phyloP scores from a whole-genome alignment of 1,140 invertebrate genomes.

The Conus ventricosus region DNA sequence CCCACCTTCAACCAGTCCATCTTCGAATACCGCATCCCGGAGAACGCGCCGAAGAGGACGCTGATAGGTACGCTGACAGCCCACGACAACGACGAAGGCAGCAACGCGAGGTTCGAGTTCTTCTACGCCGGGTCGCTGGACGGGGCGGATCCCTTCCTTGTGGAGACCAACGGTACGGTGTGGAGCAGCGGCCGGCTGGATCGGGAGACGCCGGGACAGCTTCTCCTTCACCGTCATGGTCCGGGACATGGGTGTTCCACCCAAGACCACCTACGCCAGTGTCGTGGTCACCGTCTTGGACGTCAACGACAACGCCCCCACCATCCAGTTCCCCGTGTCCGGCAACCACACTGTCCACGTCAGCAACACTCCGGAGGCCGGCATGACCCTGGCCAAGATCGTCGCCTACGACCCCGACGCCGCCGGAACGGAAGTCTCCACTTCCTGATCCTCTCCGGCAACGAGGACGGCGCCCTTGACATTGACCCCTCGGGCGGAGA shows the following conservation, averaged over 20 bases:
- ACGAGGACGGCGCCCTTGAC: constrained; percentile 86
- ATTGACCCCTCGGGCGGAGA: constrained; percentile 89
- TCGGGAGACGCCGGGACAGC: constrained; percentile 85
- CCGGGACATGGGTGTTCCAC: constrained; percentile 73
- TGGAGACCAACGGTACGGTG: constrained; percentile 87
- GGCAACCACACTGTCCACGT: constrained; percentile 87
- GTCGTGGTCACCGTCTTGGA: constrained; percentile 59
- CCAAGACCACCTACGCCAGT: constrained; percentile 48
- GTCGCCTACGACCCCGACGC: constrained; percentile 64
- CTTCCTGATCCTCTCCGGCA: constrained; percentile 89
- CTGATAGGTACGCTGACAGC: constrained; percentile 51
- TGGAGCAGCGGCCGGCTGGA: constrained; percentile 94
- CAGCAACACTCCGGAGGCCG: constrained; percentile 85
- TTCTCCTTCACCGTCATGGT: constrained; percentile 90
- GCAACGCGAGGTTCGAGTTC: constrained; percentile 81
- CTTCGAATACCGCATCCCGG: constrained; percentile 53
- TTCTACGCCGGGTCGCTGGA: constrained; percentile 52
- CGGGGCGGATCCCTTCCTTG: constrained; percentile 51
- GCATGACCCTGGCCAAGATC: constrained; percentile 77
- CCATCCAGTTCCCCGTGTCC: constrained; percentile 83
- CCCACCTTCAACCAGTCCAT: constrained; percentile 83
- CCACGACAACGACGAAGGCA: constrained; percentile 91
- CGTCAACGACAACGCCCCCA: constrained; percentile 61
- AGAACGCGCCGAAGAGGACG: constrained; percentile 45
- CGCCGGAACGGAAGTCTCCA: constrained; percentile 90